phyloP scores from a whole-genome alignment of 2,888 invertebrate species.

The Euplexia lucipara region DNA sequence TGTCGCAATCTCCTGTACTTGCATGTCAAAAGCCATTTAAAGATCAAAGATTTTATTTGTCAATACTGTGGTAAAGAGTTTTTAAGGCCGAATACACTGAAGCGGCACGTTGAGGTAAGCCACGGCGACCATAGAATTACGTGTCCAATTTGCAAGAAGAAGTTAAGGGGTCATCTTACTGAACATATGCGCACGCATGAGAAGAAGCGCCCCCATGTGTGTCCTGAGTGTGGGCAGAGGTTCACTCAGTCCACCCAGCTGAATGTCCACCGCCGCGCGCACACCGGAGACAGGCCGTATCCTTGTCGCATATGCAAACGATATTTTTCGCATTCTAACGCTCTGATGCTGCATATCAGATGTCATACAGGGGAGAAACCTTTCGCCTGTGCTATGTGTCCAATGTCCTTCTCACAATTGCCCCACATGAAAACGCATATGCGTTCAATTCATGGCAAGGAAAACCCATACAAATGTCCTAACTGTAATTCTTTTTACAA shows the following conservation, averaged over 20 bases:
- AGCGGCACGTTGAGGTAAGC: constrained; percentile 94
- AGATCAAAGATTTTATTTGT: constrained; percentile 94
- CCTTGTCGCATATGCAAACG: constrained; percentile 95
- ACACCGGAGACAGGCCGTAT: constrained; percentile 96
- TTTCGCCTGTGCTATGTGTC: constrained; percentile 93
- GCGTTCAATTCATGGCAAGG: constrained; percentile 95
- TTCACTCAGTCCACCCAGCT: constrained; percentile 96
- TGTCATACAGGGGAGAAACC: constrained; percentile 97
- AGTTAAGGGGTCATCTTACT: constrained; percentile 95
- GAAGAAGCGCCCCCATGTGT: constrained; percentile 94
- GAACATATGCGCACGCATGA: constrained; percentile 96
- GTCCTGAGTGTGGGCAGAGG: constrained; percentile 94
- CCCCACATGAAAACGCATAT: constrained; percentile 97
- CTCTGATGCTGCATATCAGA: constrained; percentile 95
- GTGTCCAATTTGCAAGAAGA: constrained; percentile 95
- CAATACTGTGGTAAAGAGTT: constrained; percentile 95
- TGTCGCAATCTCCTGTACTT: constrained; percentile 92
- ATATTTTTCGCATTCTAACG: constrained; percentile 96
- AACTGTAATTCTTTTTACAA: constrained; percentile 94
- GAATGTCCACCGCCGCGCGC: constrained; percentile 96
- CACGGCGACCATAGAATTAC: constrained; percentile 95
- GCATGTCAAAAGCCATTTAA: constrained; percentile 93
- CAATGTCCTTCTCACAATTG: constrained; percentile 94
- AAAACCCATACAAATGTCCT: constrained; percentile 94
- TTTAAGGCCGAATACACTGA: constrained; percentile 93